Evolutionary conservation across 2,888 invertebrate species (phyloP), one percentile per base, ranked within the genome.

Genomic region (Octodonta nipae): DNA sequence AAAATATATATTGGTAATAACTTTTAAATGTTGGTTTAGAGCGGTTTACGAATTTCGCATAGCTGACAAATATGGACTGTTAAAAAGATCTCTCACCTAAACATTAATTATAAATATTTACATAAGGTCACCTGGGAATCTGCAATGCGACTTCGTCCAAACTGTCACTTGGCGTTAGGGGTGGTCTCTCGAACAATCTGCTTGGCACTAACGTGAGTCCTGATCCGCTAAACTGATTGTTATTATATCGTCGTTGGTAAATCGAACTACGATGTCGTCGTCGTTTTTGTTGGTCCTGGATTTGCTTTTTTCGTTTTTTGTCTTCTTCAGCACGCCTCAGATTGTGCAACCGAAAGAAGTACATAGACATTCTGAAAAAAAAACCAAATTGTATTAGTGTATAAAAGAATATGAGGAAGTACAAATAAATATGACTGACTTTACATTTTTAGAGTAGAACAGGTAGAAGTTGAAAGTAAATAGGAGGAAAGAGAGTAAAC

Each of bases 321-420:
- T 75, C 75, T 55, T 71, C 72, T 64, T 84, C 82, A 61, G 81
- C 81, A 43, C 87, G 78, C 64, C 79, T 85, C 60, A 83, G 74
- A 69, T 85, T 86, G 75, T 85, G 88, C 63, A 87, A 77, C 52
- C 88, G 87, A 68, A 88, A 88, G 81, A 88, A 88, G 75, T 87
- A 88, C 75, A 88, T 77, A 72, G 87, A 87, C 87, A 87, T 87
- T 69, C 75, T 80, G 68, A 14, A 26, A 37, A n/a, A n/a, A n/a
- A n/a, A n/a, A n/a, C n/a, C n/a, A n/a, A n/a, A n/a, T n/a, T n/a
- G n/a, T n/a, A n/a, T n/a, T n/a, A n/a, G n/a, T n/a, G n/a, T n/a
- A n/a, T n/a, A n/a, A n/a, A n/a, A n/a, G n/a, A n/a, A n/a, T n/a
- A n/a, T n/a, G n/a, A n/a, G n/a, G n/a, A n/a, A n/a, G n/a, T n/a